A percentile compares a stretch with the other conserved stretches of the same genome.
Conservation (phyloP, 2,888 invertebrate species). For the Diplolepis rosae region DNA sequence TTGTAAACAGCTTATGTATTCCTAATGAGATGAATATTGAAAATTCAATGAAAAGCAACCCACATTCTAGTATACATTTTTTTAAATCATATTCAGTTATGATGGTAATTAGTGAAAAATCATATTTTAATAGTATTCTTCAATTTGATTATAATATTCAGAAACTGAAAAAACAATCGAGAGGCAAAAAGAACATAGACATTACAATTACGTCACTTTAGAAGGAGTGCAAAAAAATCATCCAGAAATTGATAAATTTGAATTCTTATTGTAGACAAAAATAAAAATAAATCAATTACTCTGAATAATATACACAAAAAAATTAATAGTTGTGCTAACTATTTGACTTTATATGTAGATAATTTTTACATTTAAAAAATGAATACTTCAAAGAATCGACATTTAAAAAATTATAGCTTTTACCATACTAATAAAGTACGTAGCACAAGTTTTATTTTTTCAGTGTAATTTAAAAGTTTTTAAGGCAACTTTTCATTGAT, state of each 20-base stretch:
- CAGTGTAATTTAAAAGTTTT: neutral
- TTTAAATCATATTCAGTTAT: neutral
- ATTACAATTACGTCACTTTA: constrained; percentile 14
- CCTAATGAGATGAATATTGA: neutral
- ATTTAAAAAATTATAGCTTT: too few relatives aligned
- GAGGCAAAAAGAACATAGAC: constrained; percentile 4
- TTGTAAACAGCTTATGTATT: constrained; percentile 16
- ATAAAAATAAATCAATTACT: neutral
- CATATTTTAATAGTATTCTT: neutral
- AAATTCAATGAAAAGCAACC: constrained; percentile 25
- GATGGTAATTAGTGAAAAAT: neutral
- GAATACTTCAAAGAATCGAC: too few relatives aligned
- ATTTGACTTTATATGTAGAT: too few relatives aligned
- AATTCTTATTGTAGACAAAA: neutral
- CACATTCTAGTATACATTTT: neutral
- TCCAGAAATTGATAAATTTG: constrained; percentile 7
- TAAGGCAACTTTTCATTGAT: neutral
- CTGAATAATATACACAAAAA: too few relatives aligned
- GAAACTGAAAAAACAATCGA: neutral
- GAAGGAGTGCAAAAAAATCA: constrained; percentile 1
- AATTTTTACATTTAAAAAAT: too few relatives aligned
- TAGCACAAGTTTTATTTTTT: too few relatives aligned
- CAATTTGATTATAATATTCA: neutral
- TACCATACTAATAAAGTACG: too few relatives aligned
- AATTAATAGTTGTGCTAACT: too few relatives aligned